phyloP scores from a whole-genome alignment of 2,797 vertebrate species.

The Gymnothorax javanicus region DNA sequence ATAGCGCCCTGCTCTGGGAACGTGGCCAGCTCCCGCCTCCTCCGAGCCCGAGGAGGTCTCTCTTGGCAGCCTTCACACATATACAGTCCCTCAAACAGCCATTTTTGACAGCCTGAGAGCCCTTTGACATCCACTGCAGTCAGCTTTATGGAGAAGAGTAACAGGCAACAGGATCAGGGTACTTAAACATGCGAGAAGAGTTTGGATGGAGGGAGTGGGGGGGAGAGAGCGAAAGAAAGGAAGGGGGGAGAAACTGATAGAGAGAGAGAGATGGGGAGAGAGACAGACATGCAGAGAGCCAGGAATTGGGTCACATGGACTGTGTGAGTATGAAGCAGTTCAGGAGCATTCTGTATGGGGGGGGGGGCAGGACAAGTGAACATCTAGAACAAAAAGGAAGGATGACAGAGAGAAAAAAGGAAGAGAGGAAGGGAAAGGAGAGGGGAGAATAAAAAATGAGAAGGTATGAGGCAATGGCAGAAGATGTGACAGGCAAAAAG shows the following conservation, averaged over 20 bases:
- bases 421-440: neutral
- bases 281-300: neutral
- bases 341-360: neutral
- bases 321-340: slow-evolving; percentile 33
- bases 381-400: neutral
- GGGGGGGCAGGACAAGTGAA: neutral
- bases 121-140: neutral
- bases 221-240: too few relatives aligned
- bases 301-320: neutral
- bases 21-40: slow-evolving; percentile 61
- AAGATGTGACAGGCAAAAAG: neutral
- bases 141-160: slow-evolving; percentile 55
- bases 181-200: neutral
- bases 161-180: slow-evolving; percentile 50
- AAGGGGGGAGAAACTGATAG: neutral
- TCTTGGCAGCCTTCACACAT: slow-evolving; percentile 47
- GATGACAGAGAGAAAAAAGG: neutral
- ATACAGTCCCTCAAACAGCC: neutral
- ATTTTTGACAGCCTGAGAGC: slow-evolving; percentile 34
- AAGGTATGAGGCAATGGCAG: neutral
- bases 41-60: slow-evolving; percentile 51
- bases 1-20: slow-evolving; percentile 52
- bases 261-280: slow-evolving; percentile 31
- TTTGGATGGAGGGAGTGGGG: slow-evolving; percentile 25
- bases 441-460: neutral